Conservation (phyloP, 2,797 vertebrate genomes). For the Euthynnus affinis region DNA sequence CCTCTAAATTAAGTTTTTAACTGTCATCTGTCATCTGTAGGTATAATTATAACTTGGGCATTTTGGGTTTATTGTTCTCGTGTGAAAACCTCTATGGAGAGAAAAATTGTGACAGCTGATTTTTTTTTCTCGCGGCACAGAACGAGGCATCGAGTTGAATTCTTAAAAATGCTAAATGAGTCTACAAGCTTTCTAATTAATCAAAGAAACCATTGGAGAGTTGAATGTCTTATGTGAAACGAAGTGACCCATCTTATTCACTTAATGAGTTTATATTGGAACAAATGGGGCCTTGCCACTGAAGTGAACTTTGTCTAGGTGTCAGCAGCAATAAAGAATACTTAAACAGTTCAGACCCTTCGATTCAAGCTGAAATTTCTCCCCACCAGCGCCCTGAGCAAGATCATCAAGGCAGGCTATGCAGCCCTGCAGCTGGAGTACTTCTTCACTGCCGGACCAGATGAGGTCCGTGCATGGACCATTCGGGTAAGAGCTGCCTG, state of each 20-base stretch:
- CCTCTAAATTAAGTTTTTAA: slow-evolving; percentile 99
- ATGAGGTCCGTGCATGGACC: slow-evolving; percentile 96
- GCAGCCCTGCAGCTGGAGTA: slow-evolving; percentile 94
- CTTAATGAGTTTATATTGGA: slow-evolving; percentile 82
- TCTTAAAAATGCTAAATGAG: slow-evolving; percentile 88
- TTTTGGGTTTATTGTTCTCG: slow-evolving; percentile 96
- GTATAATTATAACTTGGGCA: slow-evolving; percentile 99
- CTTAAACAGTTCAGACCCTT: slow-evolving; percentile 58
- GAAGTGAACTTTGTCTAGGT: slow-evolving; percentile 69
- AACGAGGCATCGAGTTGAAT: slow-evolving; percentile 80
- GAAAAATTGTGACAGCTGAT: slow-evolving; percentile 87
- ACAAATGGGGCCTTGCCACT: slow-evolving; percentile 76
- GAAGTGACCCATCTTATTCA: slow-evolving; percentile 84
- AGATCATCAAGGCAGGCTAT: slow-evolving; percentile 95
- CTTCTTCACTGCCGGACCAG: slow-evolving; percentile 96
- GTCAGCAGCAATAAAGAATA: slow-evolving; percentile 64
- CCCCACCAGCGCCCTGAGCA: slow-evolving; percentile 89
- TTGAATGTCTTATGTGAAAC: slow-evolving; percentile 82
- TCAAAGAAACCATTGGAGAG: slow-evolving; percentile 83
- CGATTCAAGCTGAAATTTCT: slow-evolving; percentile 54
- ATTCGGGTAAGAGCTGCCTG: slow-evolving; percentile 93
- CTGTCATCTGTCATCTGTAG: slow-evolving; percentile 99
- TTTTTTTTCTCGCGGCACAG: slow-evolving; percentile 69
- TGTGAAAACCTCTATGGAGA: slow-evolving; percentile 87
- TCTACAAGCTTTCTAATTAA: slow-evolving; percentile 86